phyloP scores from a whole-genome alignment of 2,888 invertebrate species.

The Ormyrus thymus region DNA sequence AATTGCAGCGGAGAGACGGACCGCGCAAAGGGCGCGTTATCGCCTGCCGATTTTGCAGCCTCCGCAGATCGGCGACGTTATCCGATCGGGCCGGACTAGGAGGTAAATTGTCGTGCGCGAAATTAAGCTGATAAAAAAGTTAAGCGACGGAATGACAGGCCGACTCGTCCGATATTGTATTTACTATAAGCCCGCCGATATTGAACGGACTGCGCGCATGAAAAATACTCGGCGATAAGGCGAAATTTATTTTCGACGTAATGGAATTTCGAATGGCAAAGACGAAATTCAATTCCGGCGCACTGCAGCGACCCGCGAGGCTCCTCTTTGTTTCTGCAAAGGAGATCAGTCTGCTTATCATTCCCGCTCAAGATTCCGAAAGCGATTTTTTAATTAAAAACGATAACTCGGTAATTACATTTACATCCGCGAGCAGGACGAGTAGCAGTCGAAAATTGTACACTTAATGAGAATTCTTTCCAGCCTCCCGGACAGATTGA shows the following conservation, averaged over 20 bases:
- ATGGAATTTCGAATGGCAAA: not conserved
- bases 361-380: slow-evolving; percentile 8
- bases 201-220: too few species aligned
- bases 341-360: not conserved
- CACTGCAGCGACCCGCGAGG: too few species aligned
- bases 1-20: too few species aligned
- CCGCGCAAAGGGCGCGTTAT: not conserved
- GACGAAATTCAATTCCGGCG: not conserved
- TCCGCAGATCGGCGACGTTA: not conserved
- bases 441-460: slow-evolving; percentile 28
- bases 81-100: too few species aligned
- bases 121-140: too few species aligned
- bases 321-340: too few species aligned
- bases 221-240: too few species aligned
- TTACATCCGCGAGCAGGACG: slow-evolving; percentile 29
- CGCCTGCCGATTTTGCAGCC: not conserved
- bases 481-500: slow-evolving; percentile 39
- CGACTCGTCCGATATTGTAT: too few species aligned
- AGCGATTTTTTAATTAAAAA: slow-evolving; percentile 41
- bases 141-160: too few species aligned
- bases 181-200: too few species aligned
- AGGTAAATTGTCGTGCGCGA: too few species aligned
- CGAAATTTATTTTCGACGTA: not conserved
- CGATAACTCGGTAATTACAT: slow-evolving; percentile 37
- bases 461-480: slow-evolving; percentile 54